Percentiles rank a stretch among this genome's conserved stretches.
These are phyloP conservation scores for Dusona sp. DNA, from an alignment of 2,888 invertebrate species.

Conservation along the genomic window DNA sequence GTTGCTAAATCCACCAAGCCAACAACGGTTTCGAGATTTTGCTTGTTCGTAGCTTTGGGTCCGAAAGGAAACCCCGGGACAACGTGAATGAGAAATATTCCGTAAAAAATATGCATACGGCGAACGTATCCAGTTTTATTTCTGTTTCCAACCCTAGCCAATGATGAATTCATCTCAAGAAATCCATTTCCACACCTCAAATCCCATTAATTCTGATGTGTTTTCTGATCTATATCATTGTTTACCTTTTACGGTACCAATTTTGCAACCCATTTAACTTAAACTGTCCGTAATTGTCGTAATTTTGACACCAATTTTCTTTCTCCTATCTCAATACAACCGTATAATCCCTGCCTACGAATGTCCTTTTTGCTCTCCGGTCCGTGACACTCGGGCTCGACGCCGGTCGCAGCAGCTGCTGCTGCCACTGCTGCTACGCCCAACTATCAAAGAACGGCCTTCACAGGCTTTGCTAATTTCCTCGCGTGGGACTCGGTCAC, in stretches of 20 bases:
- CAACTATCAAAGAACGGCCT: constrained; percentile 55
- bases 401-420: constrained; percentile 33
- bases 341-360: constrained; percentile 44
- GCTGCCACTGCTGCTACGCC: constrained; percentile 54
- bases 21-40: constrained; percentile 10
- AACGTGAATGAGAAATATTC: not conserved
- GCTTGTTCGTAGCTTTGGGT: constrained; percentile 22
- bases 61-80: not conserved
- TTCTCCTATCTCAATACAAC: constrained; percentile 26
- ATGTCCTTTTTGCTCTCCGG: constrained; percentile 62
- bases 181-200: not conserved
- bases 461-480: constrained; percentile 68
- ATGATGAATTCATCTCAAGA: not conserved
- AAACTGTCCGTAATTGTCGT: constrained; percentile 23
- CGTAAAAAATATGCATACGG: not conserved
- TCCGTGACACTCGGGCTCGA: constrained; percentile 58
- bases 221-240: not conserved
- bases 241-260: not conserved
- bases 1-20: constrained; percentile 41
- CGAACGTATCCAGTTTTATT: not conserved
- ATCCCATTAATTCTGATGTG: not conserved
- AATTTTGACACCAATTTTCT: constrained; percentile 43
- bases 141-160: not conserved
- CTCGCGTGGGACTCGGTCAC: constrained; percentile 63
- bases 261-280: constrained; percentile 4